phyloP scores from a whole-genome alignment of 1,140 invertebrate genomes.

The Drosophila takahashii region DNA sequence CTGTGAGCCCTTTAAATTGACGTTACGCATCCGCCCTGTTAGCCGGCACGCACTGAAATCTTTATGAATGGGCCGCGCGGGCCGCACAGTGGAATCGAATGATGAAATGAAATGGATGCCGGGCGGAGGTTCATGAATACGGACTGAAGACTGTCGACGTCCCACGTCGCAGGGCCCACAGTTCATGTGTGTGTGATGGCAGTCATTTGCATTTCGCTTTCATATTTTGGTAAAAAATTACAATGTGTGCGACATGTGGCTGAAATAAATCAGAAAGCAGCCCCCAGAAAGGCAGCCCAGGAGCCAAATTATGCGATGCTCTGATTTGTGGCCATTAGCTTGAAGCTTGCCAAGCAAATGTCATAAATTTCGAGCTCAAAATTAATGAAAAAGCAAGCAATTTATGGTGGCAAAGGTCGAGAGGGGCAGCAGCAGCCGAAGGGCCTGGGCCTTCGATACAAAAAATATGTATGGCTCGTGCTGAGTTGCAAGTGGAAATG shows the following conservation, averaged over 20 bases:
- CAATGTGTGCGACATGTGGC: conserved; percentile 75
- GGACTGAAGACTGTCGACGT: too few species aligned
- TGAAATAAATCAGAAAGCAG: conserved; percentile 66
- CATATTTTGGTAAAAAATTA: conserved; percentile 68
- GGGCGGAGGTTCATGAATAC: background rate
- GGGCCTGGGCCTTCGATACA: background rate
- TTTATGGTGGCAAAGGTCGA: conserved; percentile 36
- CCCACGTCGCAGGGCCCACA: background rate
- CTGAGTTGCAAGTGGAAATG: background rate
- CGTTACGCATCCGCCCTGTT: conserved; percentile 68
- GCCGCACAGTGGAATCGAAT: conserved; percentile 18
- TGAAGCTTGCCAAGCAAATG: conserved; percentile 30
- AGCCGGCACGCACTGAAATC: conserved; percentile 46
- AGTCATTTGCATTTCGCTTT: conserved; percentile 66
- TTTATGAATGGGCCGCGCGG: conserved; percentile 52
- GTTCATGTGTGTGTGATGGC: conserved; percentile 38
- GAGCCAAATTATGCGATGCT: conserved; percentile 55
- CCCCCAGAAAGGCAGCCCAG: background rate
- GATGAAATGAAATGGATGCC: background rate
- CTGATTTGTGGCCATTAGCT: conserved; percentile 72
- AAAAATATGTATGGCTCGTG: background rate
- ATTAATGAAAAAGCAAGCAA: conserved; percentile 66
- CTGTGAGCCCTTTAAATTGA: conserved; percentile 64
- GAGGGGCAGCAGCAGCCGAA: background rate
- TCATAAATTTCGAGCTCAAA: conserved; percentile 58